Base-by-base conservation (phyloP, 35 echinoderm and acorn worm species). In the Chiridota heheva region DNA sequence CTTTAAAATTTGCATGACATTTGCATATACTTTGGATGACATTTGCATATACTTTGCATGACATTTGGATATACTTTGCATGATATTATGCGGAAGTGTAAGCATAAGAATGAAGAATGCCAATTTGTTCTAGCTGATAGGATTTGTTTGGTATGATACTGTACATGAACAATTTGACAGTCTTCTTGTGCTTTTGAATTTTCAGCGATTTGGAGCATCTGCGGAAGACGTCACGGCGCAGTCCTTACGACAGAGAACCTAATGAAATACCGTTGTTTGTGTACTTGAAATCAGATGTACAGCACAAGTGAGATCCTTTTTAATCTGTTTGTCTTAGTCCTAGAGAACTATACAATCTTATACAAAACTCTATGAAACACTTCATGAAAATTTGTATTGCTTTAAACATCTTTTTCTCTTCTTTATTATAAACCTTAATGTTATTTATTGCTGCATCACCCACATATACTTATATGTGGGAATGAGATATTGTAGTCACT, bases 141-240 rank as follows among this genome's bases (percentile, higher is more conserved):
- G n/a, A n/a, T n/a, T n/a, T n/a, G n/a, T n/a, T n/a, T n/a, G n/a
- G n/a, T n/a, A n/a, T n/a, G n/a, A n/a, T n/a, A n/a, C n/a, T n/a
- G n/a, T n/a, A n/a, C n/a, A n/a, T n/a, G n/a, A n/a, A n/a, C n/a
- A n/a, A n/a, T n/a, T n/a, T n/a, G n/a, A n/a, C n/a, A n/a, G n/a
- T n/a, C n/a, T n/a, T n/a, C n/a, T n/a, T n/a, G n/a, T n/a, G n/a
- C 36, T 42, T 80, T 42, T 42, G 40, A 25, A 28, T 70, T 56
- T 80, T 17, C 49, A 98, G 95, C 69, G 95, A 98, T 74, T 66
- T 98, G 32, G 85, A 98, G 66, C 73, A 91, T 55, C 46, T 92
- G 15, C 49, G 95, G 53, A 83, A 91, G 58, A 91, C 89, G 4
- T 45, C 73, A 3, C 72, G 95, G 40, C 80, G 95, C 36, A 98